Evolutionary conservation across 1,140 invertebrate genomes (phyloP).

Genomic region (Globodera rostochiensis): DNA sequence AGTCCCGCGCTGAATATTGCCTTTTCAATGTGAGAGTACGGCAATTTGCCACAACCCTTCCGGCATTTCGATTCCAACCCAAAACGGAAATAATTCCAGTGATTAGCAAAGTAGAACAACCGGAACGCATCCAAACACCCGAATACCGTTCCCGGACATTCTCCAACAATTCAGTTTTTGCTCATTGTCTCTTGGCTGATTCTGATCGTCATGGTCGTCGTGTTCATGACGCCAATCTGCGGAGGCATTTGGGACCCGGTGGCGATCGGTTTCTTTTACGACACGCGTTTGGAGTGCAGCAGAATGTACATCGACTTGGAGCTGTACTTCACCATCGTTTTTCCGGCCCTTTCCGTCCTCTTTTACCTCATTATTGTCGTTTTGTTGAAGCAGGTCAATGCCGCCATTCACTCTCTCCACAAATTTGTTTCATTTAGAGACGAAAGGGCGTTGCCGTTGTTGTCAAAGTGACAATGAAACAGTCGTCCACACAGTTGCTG

Average conservation of each 20-base stretch:
- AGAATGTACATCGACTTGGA: neutral
- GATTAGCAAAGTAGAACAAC: too few species aligned
- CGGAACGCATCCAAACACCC: too few species aligned
- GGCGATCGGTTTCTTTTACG: slow-evolving; percentile 23
- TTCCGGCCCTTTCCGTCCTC: slow-evolving; percentile 9
- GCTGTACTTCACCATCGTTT: slow-evolving; percentile 27
- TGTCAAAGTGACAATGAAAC: neutral
- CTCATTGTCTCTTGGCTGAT: slow-evolving; percentile 24
- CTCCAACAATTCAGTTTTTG: slow-evolving; percentile 8
- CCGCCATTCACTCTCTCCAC: neutral
- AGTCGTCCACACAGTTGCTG: neutral
- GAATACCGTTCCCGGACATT: neutral
- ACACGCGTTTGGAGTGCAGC: neutral
- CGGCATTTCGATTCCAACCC: too few species aligned
- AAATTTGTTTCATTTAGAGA: slow-evolving; percentile 5
- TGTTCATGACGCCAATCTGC: slow-evolving; percentile 24
- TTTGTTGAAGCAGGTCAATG: slow-evolving; percentile 14
- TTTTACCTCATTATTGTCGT: slow-evolving; percentile 18
- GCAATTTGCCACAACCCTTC: neutral
- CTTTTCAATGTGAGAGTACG: slow-evolving; percentile 21
- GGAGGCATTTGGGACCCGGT: slow-evolving; percentile 11
- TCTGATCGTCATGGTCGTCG: neutral
- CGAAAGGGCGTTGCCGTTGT: neutral
- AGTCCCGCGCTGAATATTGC: neutral
- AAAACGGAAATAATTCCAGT: too few species aligned